Percentiles rank a stretch among this genome's conserved stretches.
Evolutionary conservation across 2,113 vertebrate genomes (phyloP).

Genomic region (Neotoma lepida): DNA sequence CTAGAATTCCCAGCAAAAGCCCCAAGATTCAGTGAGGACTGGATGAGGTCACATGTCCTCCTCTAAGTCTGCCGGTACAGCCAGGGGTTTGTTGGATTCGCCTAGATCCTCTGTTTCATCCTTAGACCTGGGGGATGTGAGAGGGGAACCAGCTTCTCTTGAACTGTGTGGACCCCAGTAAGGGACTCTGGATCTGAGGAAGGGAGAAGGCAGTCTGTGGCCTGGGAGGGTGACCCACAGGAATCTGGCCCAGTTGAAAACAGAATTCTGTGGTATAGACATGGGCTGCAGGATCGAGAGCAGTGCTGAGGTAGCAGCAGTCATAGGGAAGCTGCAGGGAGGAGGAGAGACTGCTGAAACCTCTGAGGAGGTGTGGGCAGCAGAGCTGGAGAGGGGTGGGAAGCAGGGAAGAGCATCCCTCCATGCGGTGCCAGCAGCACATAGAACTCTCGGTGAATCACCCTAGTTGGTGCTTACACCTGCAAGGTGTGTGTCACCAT

Average conservation of each 20-base stretch:
- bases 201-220: not conserved
- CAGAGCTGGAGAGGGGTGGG: too few species aligned
- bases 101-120: not conserved
- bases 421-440: not conserved
- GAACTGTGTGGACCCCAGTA: not conserved
- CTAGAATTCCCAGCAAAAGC: constrained; percentile 16
- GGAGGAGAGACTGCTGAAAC: not conserved
- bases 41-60: not conserved
- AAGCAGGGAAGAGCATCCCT: not conserved
- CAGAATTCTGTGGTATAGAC: not conserved
- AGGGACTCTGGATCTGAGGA: not conserved
- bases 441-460: not conserved
- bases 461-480: not conserved
- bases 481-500: not conserved
- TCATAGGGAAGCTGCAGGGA: not conserved
- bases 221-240: not conserved
- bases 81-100: not conserved
- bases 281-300: not conserved
- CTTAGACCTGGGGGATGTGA: not conserved
- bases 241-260: not conserved
- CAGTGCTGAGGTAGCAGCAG: too few species aligned
- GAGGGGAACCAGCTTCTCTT: not conserved
- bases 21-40: not conserved
- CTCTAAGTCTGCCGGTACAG: not conserved
- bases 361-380: not conserved